Evolutionary conservation across 2,113 vertebrate species (phyloP).

Genomic region (Mellivora capensis): DNA sequence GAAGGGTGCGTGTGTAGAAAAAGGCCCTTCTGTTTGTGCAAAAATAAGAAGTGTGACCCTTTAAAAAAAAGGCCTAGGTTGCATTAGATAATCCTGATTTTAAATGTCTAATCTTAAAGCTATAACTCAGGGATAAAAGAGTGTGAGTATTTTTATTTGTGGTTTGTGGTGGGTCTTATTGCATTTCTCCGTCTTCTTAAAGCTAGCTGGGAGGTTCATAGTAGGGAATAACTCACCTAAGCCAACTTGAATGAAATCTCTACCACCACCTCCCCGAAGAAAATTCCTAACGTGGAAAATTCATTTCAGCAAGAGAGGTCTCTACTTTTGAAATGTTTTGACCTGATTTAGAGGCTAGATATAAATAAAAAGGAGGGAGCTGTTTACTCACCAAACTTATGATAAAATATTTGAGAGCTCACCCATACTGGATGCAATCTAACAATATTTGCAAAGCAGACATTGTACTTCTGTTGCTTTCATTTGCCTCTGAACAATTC

Average conservation of each 20-base stretch:
- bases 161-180: slow-evolving; percentile 44
- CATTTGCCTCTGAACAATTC: neutral
- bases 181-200: slow-evolving; percentile 32
- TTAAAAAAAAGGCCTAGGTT: neutral
- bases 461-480: neutral
- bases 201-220: neutral
- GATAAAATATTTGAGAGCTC: slow-evolving; percentile 35
- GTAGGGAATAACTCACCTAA: slow-evolving; percentile 39
- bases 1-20: neutral
- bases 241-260: slow-evolving; percentile 49
- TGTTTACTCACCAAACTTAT: slow-evolving; percentile 15
- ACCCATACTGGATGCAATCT: neutral
- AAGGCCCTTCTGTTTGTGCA: neutral
- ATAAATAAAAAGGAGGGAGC: slow-evolving; percentile 22
- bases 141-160: slow-evolving; percentile 41
- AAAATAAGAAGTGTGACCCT: neutral
- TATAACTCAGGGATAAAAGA: slow-evolving; percentile 38
- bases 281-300: slow-evolving; percentile 51
- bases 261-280: neutral
- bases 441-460: neutral
- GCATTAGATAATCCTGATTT: slow-evolving; percentile 55
- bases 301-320: neutral
- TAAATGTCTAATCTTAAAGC: slow-evolving; percentile 56
- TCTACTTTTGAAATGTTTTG: slow-evolving; percentile 13
- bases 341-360: slow-evolving; percentile 38